These are phyloP conservation scores for Ptilorrhoa leucosticta DNA, from an alignment of 2,113 vertebrate species.

Conservation along the genomic window DNA sequence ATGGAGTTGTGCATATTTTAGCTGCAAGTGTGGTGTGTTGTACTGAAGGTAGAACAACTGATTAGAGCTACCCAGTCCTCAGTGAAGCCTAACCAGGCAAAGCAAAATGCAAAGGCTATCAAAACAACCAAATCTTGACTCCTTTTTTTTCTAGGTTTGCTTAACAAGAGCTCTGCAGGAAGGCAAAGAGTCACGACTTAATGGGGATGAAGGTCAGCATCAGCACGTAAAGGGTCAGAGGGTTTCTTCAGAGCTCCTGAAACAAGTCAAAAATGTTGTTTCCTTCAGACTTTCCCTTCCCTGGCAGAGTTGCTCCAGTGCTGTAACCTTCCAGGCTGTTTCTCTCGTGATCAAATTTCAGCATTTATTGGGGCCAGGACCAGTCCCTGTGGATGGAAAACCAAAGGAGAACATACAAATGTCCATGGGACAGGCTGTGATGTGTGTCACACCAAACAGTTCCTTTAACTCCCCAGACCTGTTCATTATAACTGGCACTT, in stretches of 20 bases:
- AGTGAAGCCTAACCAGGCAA: not conserved
- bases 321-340: not conserved
- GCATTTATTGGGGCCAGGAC: not conserved
- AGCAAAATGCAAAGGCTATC: not conserved
- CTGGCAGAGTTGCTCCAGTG: not conserved
- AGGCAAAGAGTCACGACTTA: accelerated
- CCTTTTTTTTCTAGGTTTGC: not conserved
- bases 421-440: accelerated
- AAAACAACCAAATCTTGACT: not conserved
- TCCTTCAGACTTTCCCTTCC: not conserved
- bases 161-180: too few relatives aligned
- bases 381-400: not conserved
- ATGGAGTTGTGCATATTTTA: accelerated
- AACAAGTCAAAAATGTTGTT: not conserved
- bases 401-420: not conserved
- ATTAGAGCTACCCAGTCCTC: not conserved
- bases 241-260: not conserved
- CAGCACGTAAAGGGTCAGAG: accelerated
- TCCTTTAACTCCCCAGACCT: not conserved
- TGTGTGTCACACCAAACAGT: accelerated
- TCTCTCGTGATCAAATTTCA: not conserved
- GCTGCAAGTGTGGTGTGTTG: too few relatives aligned
- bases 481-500: not conserved
- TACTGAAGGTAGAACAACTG: not conserved
- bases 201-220: not conserved